Evolutionary conservation across 2,113 vertebrate genomes (phyloP).

Genomic region (Felis chaus): DNA sequence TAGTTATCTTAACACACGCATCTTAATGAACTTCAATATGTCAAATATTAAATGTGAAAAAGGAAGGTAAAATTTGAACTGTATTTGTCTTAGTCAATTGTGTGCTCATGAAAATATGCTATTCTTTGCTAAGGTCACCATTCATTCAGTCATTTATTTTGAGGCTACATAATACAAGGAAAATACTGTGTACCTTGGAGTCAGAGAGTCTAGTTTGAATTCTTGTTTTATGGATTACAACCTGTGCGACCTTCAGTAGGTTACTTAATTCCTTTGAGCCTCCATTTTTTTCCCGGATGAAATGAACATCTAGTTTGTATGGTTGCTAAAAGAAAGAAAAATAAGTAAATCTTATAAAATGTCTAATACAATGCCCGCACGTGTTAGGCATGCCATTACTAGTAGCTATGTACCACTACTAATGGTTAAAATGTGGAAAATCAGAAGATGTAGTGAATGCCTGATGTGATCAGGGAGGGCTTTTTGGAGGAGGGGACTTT

Average conservation of each 20-base stretch:
- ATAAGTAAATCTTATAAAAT: neutral
- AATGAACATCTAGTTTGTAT: neutral
- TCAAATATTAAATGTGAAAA: constrained; percentile 21
- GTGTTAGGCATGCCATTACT: neutral
- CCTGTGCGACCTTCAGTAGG: neutral
- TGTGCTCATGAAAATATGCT: constrained; percentile 2
- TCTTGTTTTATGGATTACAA: constrained; percentile 22
- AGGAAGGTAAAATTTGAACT: constrained; percentile 7
- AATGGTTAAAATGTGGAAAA: neutral
- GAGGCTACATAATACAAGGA: neutral
- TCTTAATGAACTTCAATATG: neutral
- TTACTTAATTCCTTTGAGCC: neutral
- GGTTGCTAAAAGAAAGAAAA: neutral
- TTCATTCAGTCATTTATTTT: constrained; percentile 13
- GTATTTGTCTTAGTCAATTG: neutral
- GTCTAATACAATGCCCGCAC: neutral
- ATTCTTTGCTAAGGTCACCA: neutral
- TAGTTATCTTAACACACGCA: neutral
- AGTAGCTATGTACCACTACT: neutral
- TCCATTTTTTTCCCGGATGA: neutral
- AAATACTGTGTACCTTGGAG: neutral
- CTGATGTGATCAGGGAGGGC: neutral
- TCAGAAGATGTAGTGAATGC: neutral
- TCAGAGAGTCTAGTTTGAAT: constrained; percentile 25
- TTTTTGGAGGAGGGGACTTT: neutral